Conservation (phyloP, 2,113 vertebrate species). For the Camelus dromedarius region DNA sequence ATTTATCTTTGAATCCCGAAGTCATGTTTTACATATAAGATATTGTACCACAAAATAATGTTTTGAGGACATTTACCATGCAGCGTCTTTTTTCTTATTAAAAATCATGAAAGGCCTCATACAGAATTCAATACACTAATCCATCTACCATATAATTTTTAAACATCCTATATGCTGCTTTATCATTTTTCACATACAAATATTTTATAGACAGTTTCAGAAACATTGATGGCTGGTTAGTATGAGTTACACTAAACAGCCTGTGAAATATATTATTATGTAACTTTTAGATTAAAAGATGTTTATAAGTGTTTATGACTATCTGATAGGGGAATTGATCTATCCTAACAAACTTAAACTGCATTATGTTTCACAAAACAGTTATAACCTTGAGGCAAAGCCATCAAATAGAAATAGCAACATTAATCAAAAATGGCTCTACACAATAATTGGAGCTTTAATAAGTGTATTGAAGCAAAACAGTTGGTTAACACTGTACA, state of each 20-base stretch:
- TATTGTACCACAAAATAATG: not conserved
- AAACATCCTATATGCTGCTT: not conserved
- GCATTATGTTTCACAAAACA: slow-evolving; percentile 85
- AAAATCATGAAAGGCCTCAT: slow-evolving; percentile 8
- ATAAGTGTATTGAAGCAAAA: slow-evolving; percentile 87
- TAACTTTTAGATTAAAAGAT: slow-evolving; percentile 78
- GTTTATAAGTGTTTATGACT: slow-evolving; percentile 81
- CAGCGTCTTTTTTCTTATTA: not conserved
- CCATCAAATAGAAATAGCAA: slow-evolving; percentile 87
- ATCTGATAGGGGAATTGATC: slow-evolving; percentile 85
- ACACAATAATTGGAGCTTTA: slow-evolving; percentile 88
- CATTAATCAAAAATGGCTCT: slow-evolving; percentile 90
- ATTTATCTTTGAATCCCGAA: not conserved
- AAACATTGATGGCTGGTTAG: slow-evolving; percentile 35
- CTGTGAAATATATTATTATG: slow-evolving; percentile 61
- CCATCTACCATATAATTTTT: not conserved
- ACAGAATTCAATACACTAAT: not conserved
- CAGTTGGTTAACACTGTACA: slow-evolving; percentile 76
- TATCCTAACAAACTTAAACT: slow-evolving; percentile 87
- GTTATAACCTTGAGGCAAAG: slow-evolving; percentile 83
- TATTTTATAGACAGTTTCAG: slow-evolving; percentile 46
- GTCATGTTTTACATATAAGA: not conserved
- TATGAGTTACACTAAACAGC: slow-evolving; percentile 46
- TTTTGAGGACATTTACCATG: not conserved
- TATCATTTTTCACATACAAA: slow-evolving; percentile 37